Evolutionary conservation across 2,797 vertebrate genomes (phyloP).

Genomic region (Phoeniculus purpureus): DNA sequence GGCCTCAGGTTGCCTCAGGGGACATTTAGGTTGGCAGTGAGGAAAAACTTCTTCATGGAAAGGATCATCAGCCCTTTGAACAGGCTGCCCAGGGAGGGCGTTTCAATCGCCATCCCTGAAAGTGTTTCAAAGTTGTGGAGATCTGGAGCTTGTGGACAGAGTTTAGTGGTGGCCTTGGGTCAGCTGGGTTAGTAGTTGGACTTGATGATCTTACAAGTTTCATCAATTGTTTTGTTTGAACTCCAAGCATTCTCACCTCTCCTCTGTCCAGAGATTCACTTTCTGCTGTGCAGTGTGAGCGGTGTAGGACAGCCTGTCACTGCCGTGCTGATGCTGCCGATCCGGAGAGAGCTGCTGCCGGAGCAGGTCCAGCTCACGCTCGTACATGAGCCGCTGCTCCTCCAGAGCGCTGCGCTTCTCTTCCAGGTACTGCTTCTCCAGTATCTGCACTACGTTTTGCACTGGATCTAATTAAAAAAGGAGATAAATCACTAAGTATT

Average conservation of each 20-base stretch:
- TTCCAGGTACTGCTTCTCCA: constrained; percentile 97
- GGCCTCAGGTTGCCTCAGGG: no score
- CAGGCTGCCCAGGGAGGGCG: no score
- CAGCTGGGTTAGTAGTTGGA: no score
- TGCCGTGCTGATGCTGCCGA: constrained; percentile 85
- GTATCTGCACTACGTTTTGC: constrained; percentile 93
- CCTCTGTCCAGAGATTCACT: constrained; percentile 93
- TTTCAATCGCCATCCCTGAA: no score
- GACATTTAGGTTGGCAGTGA: no score
- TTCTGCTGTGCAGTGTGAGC: constrained; percentile 86
- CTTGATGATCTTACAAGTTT: background rate
- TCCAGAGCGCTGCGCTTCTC: constrained; percentile 94
- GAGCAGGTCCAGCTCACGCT: constrained; percentile 92
- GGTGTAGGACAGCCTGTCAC: constrained; percentile 85
- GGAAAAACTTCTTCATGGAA: no score
- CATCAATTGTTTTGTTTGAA: background rate
- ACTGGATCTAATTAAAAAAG: constrained; percentile 84
- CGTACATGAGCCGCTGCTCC: constrained; percentile 95
- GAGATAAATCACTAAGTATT: background rate
- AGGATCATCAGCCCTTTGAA: no score
- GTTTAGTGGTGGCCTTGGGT: no score
- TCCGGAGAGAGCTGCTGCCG: constrained; percentile 95
- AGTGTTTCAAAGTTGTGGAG: no score
- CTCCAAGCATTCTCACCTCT: constrained; percentile 83
- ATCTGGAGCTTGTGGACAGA: no score